Evolutionary conservation across 2,888 invertebrate species (phyloP).

Genomic region (Agonopterix arenella): DNA sequence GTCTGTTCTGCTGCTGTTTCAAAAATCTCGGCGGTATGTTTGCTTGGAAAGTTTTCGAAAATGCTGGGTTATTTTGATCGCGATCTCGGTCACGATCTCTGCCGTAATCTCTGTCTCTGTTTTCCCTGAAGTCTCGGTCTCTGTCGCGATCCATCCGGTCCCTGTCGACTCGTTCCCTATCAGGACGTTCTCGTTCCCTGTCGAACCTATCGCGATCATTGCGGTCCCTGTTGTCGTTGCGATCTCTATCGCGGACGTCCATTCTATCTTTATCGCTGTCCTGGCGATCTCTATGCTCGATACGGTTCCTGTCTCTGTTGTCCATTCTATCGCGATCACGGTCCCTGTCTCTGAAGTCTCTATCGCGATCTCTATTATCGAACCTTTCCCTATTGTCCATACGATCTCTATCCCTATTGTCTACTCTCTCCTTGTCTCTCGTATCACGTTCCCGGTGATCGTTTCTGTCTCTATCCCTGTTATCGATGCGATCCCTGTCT

Average conservation of each 20-base stretch:
- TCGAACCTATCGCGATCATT: constrained; percentile 22
- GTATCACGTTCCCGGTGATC: constrained; percentile 32
- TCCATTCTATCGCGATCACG: constrained; percentile 28
- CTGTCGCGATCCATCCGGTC: constrained; percentile 24
- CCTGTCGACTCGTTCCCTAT: constrained; percentile 27
- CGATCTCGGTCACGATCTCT: constrained; percentile 56
- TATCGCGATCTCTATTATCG: constrained; percentile 40
- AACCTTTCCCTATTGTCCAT: constrained; percentile 19
- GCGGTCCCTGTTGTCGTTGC: constrained; percentile 41
- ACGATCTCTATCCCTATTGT: constrained; percentile 31
- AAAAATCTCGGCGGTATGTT: constrained; percentile 92
- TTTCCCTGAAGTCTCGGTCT: constrained; percentile 37
- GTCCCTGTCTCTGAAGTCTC: constrained; percentile 21
- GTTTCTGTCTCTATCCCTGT: constrained; percentile 28
- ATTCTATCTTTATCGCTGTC: constrained; percentile 30
- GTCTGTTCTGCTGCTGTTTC: constrained; percentile 82
- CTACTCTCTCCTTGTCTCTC: constrained; percentile 41
- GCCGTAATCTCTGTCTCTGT: constrained; percentile 33
- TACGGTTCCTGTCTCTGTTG: constrained; percentile 27
- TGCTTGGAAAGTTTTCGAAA: constrained; percentile 86
- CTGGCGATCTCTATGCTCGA: constrained; percentile 28
- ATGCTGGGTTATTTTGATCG: constrained; percentile 77
- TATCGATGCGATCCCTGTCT: constrained; percentile 33
- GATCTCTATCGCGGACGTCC: constrained; percentile 45
- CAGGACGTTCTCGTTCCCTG: constrained; percentile 30